Percentiles rank a stretch among this genome's conserved stretches.
phyloP scores from a whole-genome alignment of 2,113 vertebrate species.

The Urocynchramus pylzowi region DNA sequence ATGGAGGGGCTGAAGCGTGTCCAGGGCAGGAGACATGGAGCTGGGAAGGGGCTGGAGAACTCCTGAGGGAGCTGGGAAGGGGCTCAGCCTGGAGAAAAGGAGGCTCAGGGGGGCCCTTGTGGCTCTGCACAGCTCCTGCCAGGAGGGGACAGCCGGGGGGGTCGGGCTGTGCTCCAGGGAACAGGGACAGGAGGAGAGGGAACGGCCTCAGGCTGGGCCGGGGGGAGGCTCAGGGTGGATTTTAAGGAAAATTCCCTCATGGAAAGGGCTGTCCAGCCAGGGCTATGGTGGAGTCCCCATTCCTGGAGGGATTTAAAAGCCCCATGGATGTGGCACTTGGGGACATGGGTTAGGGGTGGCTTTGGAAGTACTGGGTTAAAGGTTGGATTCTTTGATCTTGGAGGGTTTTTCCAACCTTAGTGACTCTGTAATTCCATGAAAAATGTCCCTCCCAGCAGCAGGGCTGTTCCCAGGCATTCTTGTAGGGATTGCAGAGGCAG shows the following conservation, averaged over 20 bases:
- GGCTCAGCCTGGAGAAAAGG: neutral
- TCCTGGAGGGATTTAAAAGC: neutral
- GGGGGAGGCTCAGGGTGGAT: neutral
- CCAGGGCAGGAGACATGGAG: accelerated
- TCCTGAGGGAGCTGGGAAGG: neutral
- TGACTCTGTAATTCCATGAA: neutral
- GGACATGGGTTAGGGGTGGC: neutral
- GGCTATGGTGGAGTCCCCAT: neutral
- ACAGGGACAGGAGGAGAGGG: neutral
- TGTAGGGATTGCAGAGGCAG: neutral
- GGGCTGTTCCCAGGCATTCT: neutral
- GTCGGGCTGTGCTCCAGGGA: neutral
- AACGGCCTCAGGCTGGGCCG: neutral
- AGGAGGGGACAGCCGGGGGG: neutral
- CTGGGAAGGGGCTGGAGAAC: neutral
- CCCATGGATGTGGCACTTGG: neutral
- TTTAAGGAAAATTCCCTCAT: neutral
- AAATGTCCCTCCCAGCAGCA: neutral
- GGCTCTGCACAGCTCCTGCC: neutral
- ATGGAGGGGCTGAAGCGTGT: accelerated
- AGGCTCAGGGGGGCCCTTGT: neutral
- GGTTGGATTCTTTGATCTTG: neutral
- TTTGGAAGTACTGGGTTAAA: neutral
- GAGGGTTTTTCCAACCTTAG: neutral
- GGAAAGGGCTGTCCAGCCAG: neutral